Evolutionary conservation across 2,888 invertebrate genomes (phyloP), one percentile per base, ranked within the genome.

Genomic region (Heliconius cydno): DNA sequence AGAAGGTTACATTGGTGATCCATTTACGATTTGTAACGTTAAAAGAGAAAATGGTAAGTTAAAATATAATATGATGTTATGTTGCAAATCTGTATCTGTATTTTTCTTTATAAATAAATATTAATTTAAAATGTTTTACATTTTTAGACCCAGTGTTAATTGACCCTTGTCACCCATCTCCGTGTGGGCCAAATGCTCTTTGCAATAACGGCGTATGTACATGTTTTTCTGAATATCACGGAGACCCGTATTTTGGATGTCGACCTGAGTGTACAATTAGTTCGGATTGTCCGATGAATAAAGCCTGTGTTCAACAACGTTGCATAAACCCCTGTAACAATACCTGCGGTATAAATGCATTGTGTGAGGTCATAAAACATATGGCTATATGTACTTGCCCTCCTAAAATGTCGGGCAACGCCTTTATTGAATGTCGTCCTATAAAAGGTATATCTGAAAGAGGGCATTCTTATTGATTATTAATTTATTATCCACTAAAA

Each of bases 311-410:
- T 34, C 95, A 96, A 86, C 96, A 96, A 86, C 96, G 96, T 88
- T 97, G 97, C 86, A 88, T 95, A n/a, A 96, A 97, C 91, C 97
- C 97, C 65, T 98, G 98, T 86, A 95, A 96, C 19, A 97, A 96
- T 83, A 96, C 96, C n/a, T 98, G 98, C 89, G 98, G 97, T 25
- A 92, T 94, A 82, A 96, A 96, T 86, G 97, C 98, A 1, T 88
- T 96, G 79, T 98, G 98, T 89, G 94, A 96, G 85, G 97, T 97
- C 5, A 95, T 97, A 63, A 97, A 97, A 87, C 98, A 98, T 87
- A 96, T 97, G 88, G 97, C 98, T 13, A 96, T 96, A 86, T 98
- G 98, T 86, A 96, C 96, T 68, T 98, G 98, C 89, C 96, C 96
- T n/a, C 89, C 92, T 46, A 96, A 96, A 86, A 97, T 96, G 88